Percentiles rank a stretch among this genome's conserved stretches.
phyloP scores from a whole-genome alignment of 2,888 invertebrate species.

The Limnephilus auricula region DNA sequence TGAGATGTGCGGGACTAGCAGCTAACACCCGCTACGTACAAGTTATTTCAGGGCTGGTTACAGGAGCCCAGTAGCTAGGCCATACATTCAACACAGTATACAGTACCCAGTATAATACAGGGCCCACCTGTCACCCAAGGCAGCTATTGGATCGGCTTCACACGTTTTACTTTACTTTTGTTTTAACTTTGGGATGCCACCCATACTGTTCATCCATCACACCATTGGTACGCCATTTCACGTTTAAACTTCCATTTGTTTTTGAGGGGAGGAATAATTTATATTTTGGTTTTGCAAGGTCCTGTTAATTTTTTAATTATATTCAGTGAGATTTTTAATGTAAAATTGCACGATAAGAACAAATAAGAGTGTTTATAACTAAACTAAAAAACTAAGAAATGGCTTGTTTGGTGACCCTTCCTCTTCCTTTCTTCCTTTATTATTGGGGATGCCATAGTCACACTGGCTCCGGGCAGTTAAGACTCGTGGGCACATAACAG shows the following conservation, averaged over 20 bases:
- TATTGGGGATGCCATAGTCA: too few relatives aligned
- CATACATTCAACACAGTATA: not conserved
- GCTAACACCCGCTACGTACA: not conserved
- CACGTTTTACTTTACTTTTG: conserved; percentile 53
- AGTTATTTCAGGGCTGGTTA: not conserved
- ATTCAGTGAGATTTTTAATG: too few relatives aligned
- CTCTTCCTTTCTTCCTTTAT: too few relatives aligned
- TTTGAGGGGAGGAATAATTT: not conserved
- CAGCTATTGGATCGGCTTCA: conserved; percentile 59
- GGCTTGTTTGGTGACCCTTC: too few relatives aligned
- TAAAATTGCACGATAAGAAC: too few relatives aligned
- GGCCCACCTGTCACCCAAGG: conserved; percentile 60
- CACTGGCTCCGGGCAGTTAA: too few relatives aligned
- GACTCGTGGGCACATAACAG: too few relatives aligned
- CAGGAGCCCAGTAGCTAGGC: too few relatives aligned
- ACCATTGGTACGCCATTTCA: conserved; percentile 40
- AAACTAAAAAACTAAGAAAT: too few relatives aligned
- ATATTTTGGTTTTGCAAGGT: not conserved
- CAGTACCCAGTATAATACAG: not conserved
- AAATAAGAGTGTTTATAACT: too few relatives aligned
- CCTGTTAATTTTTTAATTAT: not conserved
- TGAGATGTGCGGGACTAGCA: not conserved
- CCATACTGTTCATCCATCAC: conserved; percentile 60
- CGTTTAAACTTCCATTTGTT: conserved; percentile 29
- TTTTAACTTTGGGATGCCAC: conserved; percentile 53